Conservation (phyloP, 2,888 invertebrate genomes). For the Chromoteleia sp. region DNA sequence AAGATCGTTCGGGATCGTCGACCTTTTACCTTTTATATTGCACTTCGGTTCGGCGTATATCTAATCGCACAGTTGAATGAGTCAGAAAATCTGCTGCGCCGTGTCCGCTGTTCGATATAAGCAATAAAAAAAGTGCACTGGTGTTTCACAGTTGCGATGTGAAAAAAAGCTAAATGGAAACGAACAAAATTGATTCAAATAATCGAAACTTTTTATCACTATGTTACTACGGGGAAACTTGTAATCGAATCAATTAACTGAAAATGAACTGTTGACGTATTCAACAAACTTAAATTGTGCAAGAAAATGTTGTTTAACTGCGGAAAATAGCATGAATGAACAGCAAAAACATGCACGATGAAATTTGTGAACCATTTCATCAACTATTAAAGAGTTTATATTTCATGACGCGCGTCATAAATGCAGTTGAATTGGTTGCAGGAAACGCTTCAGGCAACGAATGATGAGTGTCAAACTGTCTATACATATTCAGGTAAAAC, state of each 20-base stretch:
- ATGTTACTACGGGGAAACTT: neutral
- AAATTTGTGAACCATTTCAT: neutral
- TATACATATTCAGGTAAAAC: neutral
- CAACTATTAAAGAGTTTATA: neutral
- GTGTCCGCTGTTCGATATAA: slow-evolving; percentile 6
- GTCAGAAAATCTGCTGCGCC: slow-evolving; percentile 10
- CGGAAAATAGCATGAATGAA: neutral
- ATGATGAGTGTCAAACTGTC: neutral
- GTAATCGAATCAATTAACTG: neutral
- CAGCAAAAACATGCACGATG: too few species aligned
- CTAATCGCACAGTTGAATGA: slow-evolving; percentile 31
- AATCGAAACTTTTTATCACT: slow-evolving; percentile 4
- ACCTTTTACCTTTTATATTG: slow-evolving; percentile 29
- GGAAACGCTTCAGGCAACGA: neutral
- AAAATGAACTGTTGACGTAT: neutral
- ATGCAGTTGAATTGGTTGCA: neutral
- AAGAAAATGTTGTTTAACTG: neutral
- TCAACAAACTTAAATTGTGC: neutral
- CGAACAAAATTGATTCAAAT: neutral
- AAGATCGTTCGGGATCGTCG: slow-evolving; percentile 21
- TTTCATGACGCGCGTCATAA: neutral
- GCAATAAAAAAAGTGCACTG: slow-evolving; percentile 6
- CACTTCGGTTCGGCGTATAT: slow-evolving; percentile 24
- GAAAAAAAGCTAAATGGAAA: neutral
- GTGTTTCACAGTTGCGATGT: slow-evolving; percentile 5